phyloP scores from a whole-genome alignment of 2,797 vertebrate species.

The Phataginus tetradactyla region DNA sequence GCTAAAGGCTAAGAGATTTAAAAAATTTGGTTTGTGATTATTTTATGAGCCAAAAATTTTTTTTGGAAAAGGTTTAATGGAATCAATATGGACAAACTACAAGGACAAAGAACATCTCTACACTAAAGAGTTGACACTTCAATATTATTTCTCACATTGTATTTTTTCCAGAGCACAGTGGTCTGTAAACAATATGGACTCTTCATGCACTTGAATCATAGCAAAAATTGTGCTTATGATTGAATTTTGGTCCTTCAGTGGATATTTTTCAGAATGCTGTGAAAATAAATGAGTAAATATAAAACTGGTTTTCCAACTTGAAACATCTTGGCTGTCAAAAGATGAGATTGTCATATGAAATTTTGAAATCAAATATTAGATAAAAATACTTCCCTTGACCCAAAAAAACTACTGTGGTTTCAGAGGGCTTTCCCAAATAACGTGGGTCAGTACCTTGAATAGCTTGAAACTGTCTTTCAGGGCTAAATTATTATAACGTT shows the following conservation, averaged over 20 bases:
- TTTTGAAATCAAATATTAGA: slow-evolving; percentile 33
- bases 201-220: neutral
- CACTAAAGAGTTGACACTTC: neutral
- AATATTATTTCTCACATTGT: slow-evolving; percentile 20
- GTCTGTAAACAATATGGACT: slow-evolving; percentile 2
- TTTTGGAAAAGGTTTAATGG: slow-evolving; percentile 10
- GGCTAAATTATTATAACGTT: slow-evolving; percentile 28
- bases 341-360: neutral
- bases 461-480: neutral
- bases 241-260: neutral
- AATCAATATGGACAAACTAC: neutral
- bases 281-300: slow-evolving; percentile 45
- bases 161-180: slow-evolving; percentile 5
- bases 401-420: slow-evolving; percentile 39
- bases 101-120: neutral
- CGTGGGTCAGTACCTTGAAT: neutral
- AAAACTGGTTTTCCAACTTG: neutral
- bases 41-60: slow-evolving; percentile 10
- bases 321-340: neutral
- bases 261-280: slow-evolving; percentile 36
- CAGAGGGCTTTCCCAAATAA: neutral
- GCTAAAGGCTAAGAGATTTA: slow-evolving; percentile 25
- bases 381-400: neutral
- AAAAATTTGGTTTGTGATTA: neutral
- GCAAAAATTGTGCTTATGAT: slow-evolving; percentile 4